These are phyloP conservation scores for Acipenser ruthenus DNA, from an alignment of 2,797 vertebrate species.

Conservation along the genomic window DNA sequence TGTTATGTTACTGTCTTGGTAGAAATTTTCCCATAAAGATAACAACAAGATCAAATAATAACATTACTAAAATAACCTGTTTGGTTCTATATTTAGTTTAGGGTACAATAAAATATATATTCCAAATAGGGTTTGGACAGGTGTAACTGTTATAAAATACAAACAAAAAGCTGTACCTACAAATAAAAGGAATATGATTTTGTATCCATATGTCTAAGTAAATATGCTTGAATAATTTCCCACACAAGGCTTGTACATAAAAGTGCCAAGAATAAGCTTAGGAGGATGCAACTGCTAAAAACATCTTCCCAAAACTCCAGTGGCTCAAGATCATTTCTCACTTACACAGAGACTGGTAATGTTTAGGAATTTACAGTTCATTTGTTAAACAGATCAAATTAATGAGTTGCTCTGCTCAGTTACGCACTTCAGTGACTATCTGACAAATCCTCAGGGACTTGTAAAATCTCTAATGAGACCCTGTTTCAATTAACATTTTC, in stretches of 20 bases:
- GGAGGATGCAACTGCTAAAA: slow-evolving; percentile 4
- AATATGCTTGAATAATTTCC: background rate
- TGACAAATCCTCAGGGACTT: slow-evolving; percentile 13
- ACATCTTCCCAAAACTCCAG: slow-evolving; percentile 4
- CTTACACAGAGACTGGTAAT: slow-evolving; percentile 18
- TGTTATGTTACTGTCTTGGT: too few relatives aligned
- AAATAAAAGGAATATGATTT: background rate
- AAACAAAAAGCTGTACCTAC: background rate
- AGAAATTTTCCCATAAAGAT: too few relatives aligned
- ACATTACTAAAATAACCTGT: too few relatives aligned
- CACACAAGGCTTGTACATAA: background rate
- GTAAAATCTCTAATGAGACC: slow-evolving; percentile 39
- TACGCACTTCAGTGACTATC: slow-evolving; percentile 34
- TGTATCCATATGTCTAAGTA: background rate
- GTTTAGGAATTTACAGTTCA: slow-evolving; percentile 52
- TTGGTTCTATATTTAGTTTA: too few relatives aligned
- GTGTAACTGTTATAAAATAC: too few relatives aligned
- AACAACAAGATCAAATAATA: too few relatives aligned
- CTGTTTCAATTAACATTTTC: slow-evolving; percentile 61
- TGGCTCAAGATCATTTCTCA: slow-evolving; percentile 5
- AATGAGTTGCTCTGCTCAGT: slow-evolving; percentile 42
- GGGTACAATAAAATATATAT: too few relatives aligned
- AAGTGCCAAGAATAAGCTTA: background rate
- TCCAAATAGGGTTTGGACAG: too few relatives aligned
- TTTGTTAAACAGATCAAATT: slow-evolving; percentile 51